These are phyloP conservation scores for Chalcosyrphus nemorum DNA, from an alignment of 2,888 invertebrate species.

Conservation along the genomic window DNA sequence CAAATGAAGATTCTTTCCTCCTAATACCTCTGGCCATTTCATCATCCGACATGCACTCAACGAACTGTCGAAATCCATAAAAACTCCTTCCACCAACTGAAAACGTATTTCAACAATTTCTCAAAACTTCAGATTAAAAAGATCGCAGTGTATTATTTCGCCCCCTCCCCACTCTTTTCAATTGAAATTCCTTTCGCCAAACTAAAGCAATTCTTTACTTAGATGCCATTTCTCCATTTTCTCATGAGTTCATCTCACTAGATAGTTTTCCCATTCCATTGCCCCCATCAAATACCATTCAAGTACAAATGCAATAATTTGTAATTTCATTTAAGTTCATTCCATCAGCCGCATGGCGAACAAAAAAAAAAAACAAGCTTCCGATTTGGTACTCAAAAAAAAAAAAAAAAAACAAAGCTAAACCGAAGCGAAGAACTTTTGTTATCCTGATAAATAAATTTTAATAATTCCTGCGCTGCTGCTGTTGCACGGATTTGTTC, in stretches of 20 bases:
- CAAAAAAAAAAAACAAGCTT: background rate
- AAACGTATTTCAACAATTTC: constrained; percentile 47
- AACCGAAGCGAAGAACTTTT: constrained; percentile 54
- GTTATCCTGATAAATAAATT: constrained; percentile 70
- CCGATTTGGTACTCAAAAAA: constrained; percentile 3
- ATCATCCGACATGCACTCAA: constrained; percentile 41
- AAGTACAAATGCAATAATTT: constrained; percentile 67
- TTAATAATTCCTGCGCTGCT: constrained; percentile 63
- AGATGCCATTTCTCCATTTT: background rate
- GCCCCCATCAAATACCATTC: constrained; percentile 53
- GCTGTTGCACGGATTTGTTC: constrained; percentile 58
- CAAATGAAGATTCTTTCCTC: background rate
- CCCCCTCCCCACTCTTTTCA: constrained; percentile 4
- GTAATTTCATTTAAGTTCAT: constrained; percentile 71
- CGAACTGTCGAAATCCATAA: constrained; percentile 54
- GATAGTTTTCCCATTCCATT: constrained; percentile 19
- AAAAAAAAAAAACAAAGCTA: constrained; percentile 19
- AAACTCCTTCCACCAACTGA: background rate
- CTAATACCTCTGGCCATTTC: constrained; percentile 39
- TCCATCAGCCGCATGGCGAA: constrained; percentile 47
- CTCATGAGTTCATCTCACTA: constrained; percentile 2
- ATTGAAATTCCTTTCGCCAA: constrained; percentile 27
- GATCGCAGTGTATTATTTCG: background rate
- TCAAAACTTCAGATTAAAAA: constrained; percentile 58
- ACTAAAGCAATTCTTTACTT: constrained; percentile 40